phyloP scores from a whole-genome alignment of 2,113 vertebrate species.

The Pituophis catenifer region DNA sequence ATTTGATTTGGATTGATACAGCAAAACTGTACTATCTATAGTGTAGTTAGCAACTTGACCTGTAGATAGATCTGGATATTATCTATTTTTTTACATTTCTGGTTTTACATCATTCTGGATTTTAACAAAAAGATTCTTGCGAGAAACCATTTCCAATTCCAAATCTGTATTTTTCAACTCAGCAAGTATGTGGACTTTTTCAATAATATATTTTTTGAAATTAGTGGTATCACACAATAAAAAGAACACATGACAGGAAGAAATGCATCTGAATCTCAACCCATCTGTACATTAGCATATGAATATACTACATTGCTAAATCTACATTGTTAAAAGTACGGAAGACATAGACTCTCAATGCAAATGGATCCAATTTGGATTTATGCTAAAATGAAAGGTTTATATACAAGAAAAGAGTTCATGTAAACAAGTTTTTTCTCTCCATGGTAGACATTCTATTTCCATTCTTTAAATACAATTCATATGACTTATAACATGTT shows the following conservation, averaged over 20 bases:
- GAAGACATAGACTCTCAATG: background rate
- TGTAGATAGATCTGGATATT: background rate
- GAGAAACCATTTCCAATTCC: background rate
- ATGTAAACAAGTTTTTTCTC: background rate
- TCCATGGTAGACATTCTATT: background rate
- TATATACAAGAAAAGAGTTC: constrained; percentile 6
- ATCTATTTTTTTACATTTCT: background rate
- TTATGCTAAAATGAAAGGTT: constrained; percentile 2
- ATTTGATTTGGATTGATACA: background rate
- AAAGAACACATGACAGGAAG: background rate
- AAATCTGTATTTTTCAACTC: constrained; percentile 4
- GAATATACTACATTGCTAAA: constrained; percentile 1
- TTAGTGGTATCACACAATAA: constrained; percentile 22
- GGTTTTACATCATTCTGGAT: background rate
- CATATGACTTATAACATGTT: background rate
- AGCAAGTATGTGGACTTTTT: background rate
- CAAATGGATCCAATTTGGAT: background rate
- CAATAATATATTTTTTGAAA: background rate
- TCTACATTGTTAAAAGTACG: constrained; percentile 20
- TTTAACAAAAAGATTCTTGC: background rate
- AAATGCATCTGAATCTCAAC: background rate
- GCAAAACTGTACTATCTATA: background rate
- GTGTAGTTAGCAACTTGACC: background rate
- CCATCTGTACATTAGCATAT: constrained; percentile 6
- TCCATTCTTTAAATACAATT: background rate